Base-by-base conservation (phyloP, 2,797 vertebrate genomes). In the Trematomus bernacchii region DNA sequence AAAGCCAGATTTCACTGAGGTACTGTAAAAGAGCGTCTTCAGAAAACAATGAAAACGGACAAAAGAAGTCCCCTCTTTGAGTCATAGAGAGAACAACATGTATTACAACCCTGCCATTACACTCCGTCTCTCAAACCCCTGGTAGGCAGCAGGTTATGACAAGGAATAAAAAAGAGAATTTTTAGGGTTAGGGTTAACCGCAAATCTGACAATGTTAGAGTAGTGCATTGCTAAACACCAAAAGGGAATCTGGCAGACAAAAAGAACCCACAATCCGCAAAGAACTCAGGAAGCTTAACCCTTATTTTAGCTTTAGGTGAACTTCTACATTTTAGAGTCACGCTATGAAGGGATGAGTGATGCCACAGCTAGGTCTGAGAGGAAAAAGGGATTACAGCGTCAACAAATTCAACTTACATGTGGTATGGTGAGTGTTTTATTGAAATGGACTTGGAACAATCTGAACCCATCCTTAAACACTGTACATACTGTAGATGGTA, bases 211-310 rank as follows among this genome's bases (percentile, higher is more conserved):
- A 18, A 10, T 52, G 33, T 27, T 44, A 18, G 1, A 42, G 19
- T 14, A 66, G 65, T 42, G 63, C 48, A 44, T 46, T 14, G 43
- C 2, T 55, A 19, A 52, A 52, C 18, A 76, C 19, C 48, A 48
- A 27, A 12, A 30, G 10, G 4, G 13, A 52, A 47, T 59, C 18
- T 46, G 16, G 33, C 21, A 33, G 19, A 21, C 13, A 52, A 57
- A 15, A 15, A 33, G 4, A 19, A 10, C 15, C 10, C 14, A 27
- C 27, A 4, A 3, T 54, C 51, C 46, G 30, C 1, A 0, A 47
- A 14, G 30, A 48, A 14, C 7, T 43, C 1, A 43, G 40, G 52
- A 6, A 16, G 15, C 6, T 60, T 23, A n/a, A 47, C 51, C n/a
- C 0, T 21, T 21, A 21, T 52, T 69, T 73, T 18, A 42, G 18